phyloP scores from a whole-genome alignment of 2,888 invertebrate genomes.

The Ophioninae sp. region DNA sequence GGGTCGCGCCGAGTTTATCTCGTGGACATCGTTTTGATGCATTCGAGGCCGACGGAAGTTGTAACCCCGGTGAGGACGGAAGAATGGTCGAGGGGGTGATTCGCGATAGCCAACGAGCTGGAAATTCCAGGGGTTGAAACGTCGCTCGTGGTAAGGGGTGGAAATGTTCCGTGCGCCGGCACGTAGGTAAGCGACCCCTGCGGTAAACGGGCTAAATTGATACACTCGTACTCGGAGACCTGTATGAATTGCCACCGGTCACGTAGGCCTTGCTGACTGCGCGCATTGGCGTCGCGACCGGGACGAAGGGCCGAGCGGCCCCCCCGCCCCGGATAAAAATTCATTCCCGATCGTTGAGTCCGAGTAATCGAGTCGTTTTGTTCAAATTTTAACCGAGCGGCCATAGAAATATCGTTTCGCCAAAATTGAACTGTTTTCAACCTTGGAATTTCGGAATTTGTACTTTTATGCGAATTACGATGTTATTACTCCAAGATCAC shows the following conservation, averaged over 20 bases:
- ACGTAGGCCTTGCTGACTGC: conserved; percentile 50
- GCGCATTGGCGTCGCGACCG: too few relatives aligned
- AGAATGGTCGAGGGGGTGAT: conserved; percentile 30
- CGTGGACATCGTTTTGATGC: background rate
- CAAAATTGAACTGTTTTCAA: too few relatives aligned
- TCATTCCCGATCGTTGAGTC: too few relatives aligned
- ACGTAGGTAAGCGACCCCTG: conserved; percentile 56
- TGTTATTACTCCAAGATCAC: too few relatives aligned
- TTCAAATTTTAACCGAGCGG: too few relatives aligned
- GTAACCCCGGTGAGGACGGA: conserved; percentile 1
- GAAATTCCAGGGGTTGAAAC: conserved; percentile 32
- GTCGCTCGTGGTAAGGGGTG: conserved; percentile 9
- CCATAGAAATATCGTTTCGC: too few relatives aligned
- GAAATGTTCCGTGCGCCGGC: conserved; percentile 26
- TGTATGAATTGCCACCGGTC: conserved; percentile 62
- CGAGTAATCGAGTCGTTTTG: too few relatives aligned
- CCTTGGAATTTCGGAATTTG: too few relatives aligned
- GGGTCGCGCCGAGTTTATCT: background rate
- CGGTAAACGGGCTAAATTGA: conserved; percentile 62
- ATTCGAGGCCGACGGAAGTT: conserved; percentile 9
- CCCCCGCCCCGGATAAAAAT: too few relatives aligned
- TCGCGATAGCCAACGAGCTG: conserved; percentile 9
- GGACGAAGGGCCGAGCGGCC: too few relatives aligned
- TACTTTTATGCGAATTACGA: too few relatives aligned
- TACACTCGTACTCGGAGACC: conserved; percentile 60